A percentile compares a stretch with the other conserved stretches of the same genome.
Conservation (phyloP, 2,113 vertebrate genomes). For the Mesocricetus auratus region DNA sequence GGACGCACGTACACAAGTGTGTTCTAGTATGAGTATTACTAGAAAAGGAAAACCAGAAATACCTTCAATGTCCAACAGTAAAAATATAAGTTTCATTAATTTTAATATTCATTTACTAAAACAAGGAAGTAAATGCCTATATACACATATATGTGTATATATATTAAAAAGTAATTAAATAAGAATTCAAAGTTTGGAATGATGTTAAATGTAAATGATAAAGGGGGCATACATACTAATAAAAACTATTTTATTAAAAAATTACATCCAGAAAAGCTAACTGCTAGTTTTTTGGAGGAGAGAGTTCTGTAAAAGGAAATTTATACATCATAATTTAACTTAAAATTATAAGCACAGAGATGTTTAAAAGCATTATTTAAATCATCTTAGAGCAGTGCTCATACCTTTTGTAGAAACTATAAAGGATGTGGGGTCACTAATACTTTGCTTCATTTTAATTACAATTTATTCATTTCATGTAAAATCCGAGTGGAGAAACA, state of each 20-base stretch:
- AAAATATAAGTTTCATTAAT: background rate
- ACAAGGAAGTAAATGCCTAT: background rate
- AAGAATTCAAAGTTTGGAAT: background rate
- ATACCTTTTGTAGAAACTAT: slow-evolving; percentile 26
- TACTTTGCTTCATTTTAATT: slow-evolving; percentile 49
- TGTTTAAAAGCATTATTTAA: slow-evolving; percentile 15
- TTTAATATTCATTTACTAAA: background rate
- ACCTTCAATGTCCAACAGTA: background rate
- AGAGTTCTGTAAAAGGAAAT: background rate
- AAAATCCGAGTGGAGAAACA: slow-evolving; percentile 58
- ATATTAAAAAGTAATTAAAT: background rate
- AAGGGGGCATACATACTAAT: background rate
- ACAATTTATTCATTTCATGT: slow-evolving; percentile 52
- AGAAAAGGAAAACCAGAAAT: background rate
- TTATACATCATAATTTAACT: background rate
- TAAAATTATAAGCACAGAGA: background rate
- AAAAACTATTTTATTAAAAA: background rate
- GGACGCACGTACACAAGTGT: fast-evolving
- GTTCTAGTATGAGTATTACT: background rate
- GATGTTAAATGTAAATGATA: background rate
- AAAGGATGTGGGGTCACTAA: background rate
- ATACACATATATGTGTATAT: background rate
- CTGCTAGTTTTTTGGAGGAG: background rate
- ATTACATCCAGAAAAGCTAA: background rate
- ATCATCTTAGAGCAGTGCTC: background rate